phyloP scores from a whole-genome alignment of 2,113 vertebrate genomes.

The Jaculus jaculus region DNA sequence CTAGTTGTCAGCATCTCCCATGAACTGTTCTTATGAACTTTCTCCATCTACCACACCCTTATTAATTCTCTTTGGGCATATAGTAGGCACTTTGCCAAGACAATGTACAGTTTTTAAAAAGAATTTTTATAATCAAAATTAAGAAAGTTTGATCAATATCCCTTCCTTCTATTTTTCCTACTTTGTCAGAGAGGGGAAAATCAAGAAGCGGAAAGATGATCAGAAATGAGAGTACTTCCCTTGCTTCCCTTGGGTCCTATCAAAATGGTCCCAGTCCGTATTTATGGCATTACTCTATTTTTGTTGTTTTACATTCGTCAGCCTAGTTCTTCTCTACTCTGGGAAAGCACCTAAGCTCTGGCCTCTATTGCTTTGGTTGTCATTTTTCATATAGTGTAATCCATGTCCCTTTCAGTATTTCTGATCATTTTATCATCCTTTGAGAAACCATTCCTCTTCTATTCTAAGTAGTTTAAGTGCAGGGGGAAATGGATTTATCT shows the following conservation, averaged over 20 bases:
- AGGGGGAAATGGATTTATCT: neutral
- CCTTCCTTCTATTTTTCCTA: neutral
- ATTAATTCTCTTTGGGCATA: neutral
- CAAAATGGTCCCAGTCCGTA: neutral
- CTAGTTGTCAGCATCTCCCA: neutral
- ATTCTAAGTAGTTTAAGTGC: neutral
- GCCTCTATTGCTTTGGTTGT: neutral
- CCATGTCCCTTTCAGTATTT: neutral
- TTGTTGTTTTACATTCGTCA: neutral
- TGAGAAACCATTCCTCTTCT: neutral
- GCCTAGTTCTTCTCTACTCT: neutral
- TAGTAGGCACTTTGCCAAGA: neutral
- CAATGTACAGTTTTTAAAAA: neutral
- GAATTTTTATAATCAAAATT: neutral
- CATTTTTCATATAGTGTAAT: no score
- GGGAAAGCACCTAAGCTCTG: neutral
- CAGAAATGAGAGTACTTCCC: neutral
- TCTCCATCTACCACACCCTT: neutral
- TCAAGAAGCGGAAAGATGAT: neutral
- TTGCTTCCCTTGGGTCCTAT: neutral
- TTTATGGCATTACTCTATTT: neutral
- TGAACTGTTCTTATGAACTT: neutral
- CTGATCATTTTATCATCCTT: neutral
- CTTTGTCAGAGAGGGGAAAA: neutral
- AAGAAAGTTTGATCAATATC: neutral